Base-by-base conservation (phyloP, 2,113 vertebrate genomes). In the Chascanopsetta lugubris region DNA sequence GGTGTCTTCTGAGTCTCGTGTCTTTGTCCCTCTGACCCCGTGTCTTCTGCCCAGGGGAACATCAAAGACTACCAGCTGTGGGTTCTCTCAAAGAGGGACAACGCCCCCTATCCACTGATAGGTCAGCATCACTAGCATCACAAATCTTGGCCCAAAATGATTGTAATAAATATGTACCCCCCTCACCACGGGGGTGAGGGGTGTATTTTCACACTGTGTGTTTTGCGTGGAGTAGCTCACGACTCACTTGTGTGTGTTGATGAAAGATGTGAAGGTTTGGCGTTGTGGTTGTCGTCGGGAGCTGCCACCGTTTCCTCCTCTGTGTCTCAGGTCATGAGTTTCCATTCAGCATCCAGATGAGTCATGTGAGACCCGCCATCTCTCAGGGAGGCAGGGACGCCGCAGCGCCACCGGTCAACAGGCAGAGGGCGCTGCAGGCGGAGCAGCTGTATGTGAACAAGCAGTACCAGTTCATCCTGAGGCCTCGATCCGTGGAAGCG, bases 341-440 rank as follows among this genome's bases (percentile, higher is more conserved):
- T 81, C 96, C 96, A 60, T 98, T 96, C 83, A 94, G 93, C 65
- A 97, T 99, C 82, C 95, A 96, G 92, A 98, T 97, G 94, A 97
- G 92, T 85, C 96, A 98, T 59, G 88, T 95, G 69, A 78, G 83
- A 29, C 64, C 25, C 50, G 10, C 58, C 0, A 13, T 2, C 34
- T 43, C 50, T 20, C 83, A 61, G 30, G 72, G 50, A 21, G 66
- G 59, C 17, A 26, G 34, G 27, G 73, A 77, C 1, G 45, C 43
- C 0, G 32, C 61, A 0, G 25, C 43, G 0, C 2, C 66, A 1
- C 57, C 77, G 5, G 69, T 15, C 0, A 82, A 86, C 50, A 47
- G 68, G 38, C 71, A 81, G 79, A 61, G 40, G 68, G 69, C 42
- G 18, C 20, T 26, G 58, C 77, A 78, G 69, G 24, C 34, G 43